A percentile compares a stretch with the other conserved stretches of the same genome.
Conservation (phyloP, 1,140 invertebrate species). For the Brevipalpus yothersi region DNA sequence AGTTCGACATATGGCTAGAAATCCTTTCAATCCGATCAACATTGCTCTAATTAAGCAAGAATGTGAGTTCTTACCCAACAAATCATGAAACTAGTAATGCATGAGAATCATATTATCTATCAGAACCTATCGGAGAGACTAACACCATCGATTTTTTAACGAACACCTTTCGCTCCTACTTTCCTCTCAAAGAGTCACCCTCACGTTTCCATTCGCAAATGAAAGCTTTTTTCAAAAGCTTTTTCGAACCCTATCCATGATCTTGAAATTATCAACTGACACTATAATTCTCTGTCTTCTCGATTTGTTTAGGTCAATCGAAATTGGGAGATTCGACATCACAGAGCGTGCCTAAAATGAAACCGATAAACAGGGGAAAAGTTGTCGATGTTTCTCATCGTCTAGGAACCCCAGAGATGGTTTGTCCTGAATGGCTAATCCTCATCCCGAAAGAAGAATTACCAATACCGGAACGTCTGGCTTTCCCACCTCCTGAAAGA, state of each 20-base stretch:
- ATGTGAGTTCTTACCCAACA: constrained; percentile 28
- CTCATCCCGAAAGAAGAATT: constrained; percentile 49
- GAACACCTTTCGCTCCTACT: no score
- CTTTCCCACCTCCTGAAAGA: constrained; percentile 64
- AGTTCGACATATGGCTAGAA: constrained; percentile 55
- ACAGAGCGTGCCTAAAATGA: constrained; percentile 9
- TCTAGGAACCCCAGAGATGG: constrained; percentile 35
- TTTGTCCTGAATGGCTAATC: constrained; percentile 46
- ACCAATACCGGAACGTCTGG: constrained; percentile 47
- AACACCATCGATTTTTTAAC: no score
- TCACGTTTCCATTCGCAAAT: no score
- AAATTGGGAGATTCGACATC: constrained; percentile 15
- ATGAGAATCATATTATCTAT: no score
- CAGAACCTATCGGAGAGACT: no score
- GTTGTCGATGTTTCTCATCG: constrained; percentile 51
- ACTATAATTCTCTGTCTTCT: neutral
- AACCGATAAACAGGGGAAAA: constrained; percentile 24
- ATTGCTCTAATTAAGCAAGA: constrained; percentile 56
- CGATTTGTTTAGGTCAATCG: constrained; percentile 25
- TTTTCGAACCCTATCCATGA: no score
- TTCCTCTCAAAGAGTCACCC: no score
- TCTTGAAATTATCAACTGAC: no score
- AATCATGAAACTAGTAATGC: neutral
- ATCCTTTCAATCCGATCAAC: constrained; percentile 63
- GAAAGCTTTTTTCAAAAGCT: no score